phyloP scores from a whole-genome alignment of 1,140 invertebrate species.

The Homalodisca vitripennis region DNA sequence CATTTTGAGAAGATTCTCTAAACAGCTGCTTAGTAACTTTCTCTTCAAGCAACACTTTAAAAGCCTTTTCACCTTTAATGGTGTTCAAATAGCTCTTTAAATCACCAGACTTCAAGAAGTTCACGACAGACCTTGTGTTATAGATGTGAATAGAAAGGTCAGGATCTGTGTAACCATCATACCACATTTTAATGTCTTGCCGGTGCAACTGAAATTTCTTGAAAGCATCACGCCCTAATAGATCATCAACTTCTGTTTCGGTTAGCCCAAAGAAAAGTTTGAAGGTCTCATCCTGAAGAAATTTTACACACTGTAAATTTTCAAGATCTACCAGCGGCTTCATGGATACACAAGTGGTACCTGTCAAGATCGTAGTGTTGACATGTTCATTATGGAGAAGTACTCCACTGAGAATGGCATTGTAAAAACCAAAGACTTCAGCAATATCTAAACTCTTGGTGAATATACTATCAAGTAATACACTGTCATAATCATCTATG shows the following conservation, averaged over 20 bases:
- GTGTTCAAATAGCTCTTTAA: not conserved
- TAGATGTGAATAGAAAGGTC: not conserved
- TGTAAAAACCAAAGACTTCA: not conserved
- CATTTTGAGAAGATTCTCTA: not conserved
- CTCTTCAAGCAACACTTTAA: not conserved
- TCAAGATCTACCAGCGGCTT: not conserved
- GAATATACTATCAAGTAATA: not conserved
- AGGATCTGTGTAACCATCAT: constrained; percentile 9
- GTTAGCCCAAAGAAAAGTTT: not conserved
- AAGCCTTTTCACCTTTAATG: not conserved
- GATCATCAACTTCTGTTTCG: not conserved
- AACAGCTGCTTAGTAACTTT: not conserved
- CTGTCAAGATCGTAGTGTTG: not conserved
- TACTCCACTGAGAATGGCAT: not conserved
- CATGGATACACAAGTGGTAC: not conserved
- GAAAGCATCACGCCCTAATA: not conserved
- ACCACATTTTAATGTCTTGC: not conserved
- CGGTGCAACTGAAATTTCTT: not conserved
- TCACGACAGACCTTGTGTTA: not conserved
- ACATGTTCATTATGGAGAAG: not conserved
- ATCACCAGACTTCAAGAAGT: not conserved
- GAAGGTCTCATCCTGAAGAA: not conserved
- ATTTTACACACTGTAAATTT: not conserved
- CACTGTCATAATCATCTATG: not conserved
- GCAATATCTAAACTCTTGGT: not conserved